These are phyloP conservation scores for Podocnemis expansa DNA, from an alignment of 2,113 vertebrate species.

Conservation along the genomic window DNA sequence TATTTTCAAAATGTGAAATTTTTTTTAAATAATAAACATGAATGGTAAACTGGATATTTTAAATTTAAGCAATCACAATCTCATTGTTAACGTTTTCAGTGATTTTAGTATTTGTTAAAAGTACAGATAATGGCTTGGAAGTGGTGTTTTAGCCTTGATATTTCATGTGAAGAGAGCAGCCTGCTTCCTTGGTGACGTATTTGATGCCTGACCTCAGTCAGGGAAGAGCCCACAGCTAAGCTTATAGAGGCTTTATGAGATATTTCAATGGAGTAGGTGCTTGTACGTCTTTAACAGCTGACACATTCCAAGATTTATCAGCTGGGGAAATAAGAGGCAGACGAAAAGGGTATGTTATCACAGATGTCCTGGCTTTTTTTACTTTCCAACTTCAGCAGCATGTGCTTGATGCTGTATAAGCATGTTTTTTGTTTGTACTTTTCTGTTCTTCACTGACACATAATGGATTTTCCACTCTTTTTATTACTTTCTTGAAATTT, in stretches of 20 bases:
- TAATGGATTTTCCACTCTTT: not conserved
- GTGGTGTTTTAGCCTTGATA: not conserved
- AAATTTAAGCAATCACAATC: fast-evolving
- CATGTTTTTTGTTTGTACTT: not conserved
- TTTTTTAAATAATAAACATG: not conserved
- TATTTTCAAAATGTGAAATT: not conserved
- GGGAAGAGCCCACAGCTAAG: not conserved
- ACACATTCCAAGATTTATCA: constrained; percentile 8
- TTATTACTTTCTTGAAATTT: not conserved
- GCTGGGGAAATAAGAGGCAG: constrained; percentile 21
- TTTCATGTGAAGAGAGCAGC: not conserved
- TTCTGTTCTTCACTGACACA: not conserved
- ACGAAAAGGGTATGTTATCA: constrained; percentile 7
- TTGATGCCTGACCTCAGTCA: not conserved
- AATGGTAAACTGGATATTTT: not conserved
- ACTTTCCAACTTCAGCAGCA: not conserved
- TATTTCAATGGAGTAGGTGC: not conserved
- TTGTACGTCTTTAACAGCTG: not conserved
- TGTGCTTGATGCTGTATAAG: fast-evolving
- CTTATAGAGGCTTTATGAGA: not conserved
- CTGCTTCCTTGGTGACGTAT: not conserved
- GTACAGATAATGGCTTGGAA: not conserved
- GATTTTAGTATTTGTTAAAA: not conserved
- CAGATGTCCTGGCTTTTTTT: not conserved
- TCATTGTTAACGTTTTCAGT: not conserved